These are phyloP conservation scores for Zaprionus nigranus DNA, from an alignment of 1,140 invertebrate genomes.

Conservation along the genomic window DNA sequence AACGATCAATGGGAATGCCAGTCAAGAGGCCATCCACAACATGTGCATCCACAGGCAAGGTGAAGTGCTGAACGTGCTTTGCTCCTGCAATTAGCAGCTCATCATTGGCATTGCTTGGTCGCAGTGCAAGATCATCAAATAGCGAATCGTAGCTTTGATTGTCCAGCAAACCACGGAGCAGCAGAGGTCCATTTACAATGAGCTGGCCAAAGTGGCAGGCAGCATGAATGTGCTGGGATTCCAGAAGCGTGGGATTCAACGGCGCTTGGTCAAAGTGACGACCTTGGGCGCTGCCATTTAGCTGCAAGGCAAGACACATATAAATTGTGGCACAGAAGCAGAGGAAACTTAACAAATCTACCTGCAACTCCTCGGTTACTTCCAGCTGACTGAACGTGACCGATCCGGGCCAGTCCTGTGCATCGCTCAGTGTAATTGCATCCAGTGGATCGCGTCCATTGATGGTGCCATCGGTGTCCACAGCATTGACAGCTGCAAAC, in stretches of 20 bases:
- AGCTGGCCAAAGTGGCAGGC: conserved; percentile 84
- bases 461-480: conserved; percentile 71
- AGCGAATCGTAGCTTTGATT: conserved; percentile 56
- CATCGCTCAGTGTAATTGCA: conserved; percentile 75
- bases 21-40: conserved; percentile 74
- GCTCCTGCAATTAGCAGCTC: conserved; percentile 69
- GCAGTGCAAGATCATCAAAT: conserved; percentile 76
- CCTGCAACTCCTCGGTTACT: conserved; percentile 83
- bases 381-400: conserved; percentile 84
- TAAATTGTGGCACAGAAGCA: background rate
- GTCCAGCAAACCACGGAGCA: conserved; percentile 76
- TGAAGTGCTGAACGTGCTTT: conserved; percentile 84
- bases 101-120: conserved; percentile 57
- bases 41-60: conserved; percentile 66
- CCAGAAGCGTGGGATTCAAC: conserved; percentile 84
- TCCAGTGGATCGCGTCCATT: conserved; percentile 76
- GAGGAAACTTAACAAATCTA: conserved; percentile 26
- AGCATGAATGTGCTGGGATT: conserved; percentile 79
- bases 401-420: conserved; percentile 78
- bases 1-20: conserved; percentile 76
- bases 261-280: conserved; percentile 82
- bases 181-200: conserved; percentile 83
- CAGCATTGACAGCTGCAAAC: conserved; percentile 57
- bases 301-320: conserved; percentile 55
- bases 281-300: conserved; percentile 84